These are phyloP conservation scores for Pseudopipra pipra DNA, from an alignment of 2,113 vertebrate species.

Conservation along the genomic window DNA sequence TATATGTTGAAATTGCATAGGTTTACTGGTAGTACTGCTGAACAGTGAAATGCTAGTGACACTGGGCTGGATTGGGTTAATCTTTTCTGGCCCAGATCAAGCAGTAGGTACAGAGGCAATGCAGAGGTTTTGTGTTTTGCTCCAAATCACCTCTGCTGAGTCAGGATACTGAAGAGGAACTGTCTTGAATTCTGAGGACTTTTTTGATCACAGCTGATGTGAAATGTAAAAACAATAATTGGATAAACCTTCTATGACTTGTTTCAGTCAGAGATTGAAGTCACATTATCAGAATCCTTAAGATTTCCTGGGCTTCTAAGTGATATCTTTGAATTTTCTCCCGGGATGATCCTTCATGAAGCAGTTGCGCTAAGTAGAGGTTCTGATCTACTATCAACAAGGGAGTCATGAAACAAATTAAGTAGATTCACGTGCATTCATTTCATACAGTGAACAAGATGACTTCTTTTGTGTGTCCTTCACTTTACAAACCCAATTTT, in stretches of 20 bases:
- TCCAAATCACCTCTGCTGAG: not conserved
- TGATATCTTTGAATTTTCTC: not conserved
- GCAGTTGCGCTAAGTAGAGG: not conserved
- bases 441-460: not conserved
- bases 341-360: not conserved
- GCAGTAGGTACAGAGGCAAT: not conserved
- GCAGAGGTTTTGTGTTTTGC: not conserved
- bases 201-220: not conserved
- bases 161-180: not conserved
- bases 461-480: not conserved
- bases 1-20: not conserved
- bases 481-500: not conserved
- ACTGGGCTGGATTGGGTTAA: not conserved
- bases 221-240: not conserved
- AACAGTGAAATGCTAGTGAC: not conserved
- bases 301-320: not conserved
- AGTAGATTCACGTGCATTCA: not conserved
- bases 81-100: not conserved
- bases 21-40: not conserved
- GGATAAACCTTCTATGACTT: not conserved
- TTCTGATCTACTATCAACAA: not conserved
- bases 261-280: not conserved
- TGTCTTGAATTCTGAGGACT: not conserved
- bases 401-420: not conserved
- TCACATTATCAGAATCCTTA: not conserved